Base-by-base conservation (phyloP, 2,113 vertebrate species). In the Oncorhynchus masou region DNA sequence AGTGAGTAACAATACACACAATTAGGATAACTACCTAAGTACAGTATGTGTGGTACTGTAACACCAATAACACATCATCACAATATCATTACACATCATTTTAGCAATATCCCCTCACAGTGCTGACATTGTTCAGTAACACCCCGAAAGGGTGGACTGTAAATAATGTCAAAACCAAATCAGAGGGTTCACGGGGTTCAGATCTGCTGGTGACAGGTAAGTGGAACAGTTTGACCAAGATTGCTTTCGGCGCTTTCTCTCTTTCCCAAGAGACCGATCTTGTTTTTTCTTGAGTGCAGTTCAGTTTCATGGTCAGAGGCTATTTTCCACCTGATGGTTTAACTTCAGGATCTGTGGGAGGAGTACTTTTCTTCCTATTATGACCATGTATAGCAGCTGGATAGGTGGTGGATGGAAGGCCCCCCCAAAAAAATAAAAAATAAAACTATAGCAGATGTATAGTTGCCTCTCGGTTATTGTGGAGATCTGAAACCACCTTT, bases 1-100 rank as follows among this genome's bases (percentile, higher is more conserved):
- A 86, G 92, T 94, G 81, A 91, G 90, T 92, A 75, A 78, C 59
- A 22, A 16, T 62, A 62, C 59, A 62, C 59, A 24, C 59, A 9
- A 11, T 62, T 54, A 3, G 51, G 16, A 54, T 3, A 54, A 54
- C 15, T 5, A 12, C 20, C 3, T 22, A 45, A 11, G 39, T 45
- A 12, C 22, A 19, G 12, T 27, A 25, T 19, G 49, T 9, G 22
- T 6, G 29, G 69, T 45, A 45, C 7, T 9, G 2, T 71, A 54
- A 34, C 68, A 27, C 24, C 70, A 64, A 83, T 72, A 81, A 85
- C 85, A 70, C 80, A 76, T 45, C 83, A 82, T 87, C 71, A 71
- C 11, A 74, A 57, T 72, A 45, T 74, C 78, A 73, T 20, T 59
- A 39, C 71, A 77, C 73, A 49, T 54, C 51, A 29, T 68, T 9